Evolutionary conservation across 2,888 invertebrate genomes (phyloP), one percentile per base, ranked within the genome.

Genomic region (Coremacera marginata): DNA sequence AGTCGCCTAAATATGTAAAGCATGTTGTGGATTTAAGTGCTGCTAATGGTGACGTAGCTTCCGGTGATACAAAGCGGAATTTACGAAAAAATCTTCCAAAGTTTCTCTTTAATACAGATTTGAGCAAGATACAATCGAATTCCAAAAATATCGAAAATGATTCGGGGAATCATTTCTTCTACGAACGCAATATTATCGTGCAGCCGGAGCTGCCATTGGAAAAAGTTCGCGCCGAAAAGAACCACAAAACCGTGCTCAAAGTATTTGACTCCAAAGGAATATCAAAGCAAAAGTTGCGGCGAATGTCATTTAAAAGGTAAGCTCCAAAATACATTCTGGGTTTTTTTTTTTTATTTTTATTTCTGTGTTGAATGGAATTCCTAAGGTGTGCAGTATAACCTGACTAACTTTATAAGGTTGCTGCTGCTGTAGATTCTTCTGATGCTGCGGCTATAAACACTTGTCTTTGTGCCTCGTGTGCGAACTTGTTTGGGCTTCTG

Each of bases 101-200:
- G 77, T 84, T 83, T 78, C 77, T 84, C 52, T 83, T 83, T 52
- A 84, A 84, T 76, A 80, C 83, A 67, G 86, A 86, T 79, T 80
- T 82, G 73, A 82, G 81, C 51, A 87, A 87, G 83, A 88, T 87
- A 80, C 87, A 87, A 82, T 87, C 87, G 76, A 85, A 88, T 81
- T 82, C 84, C 57, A 87, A 86, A 82, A 85, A 85, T 82, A 88
- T 87, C 77, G 81, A 82, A 77, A 80, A 84, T 78, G 84, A 86
- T 81, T 82, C 82, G 70, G 82, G 83, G 75, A 82, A 84, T 57
- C 84, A 86, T 83, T 86, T 86, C 81, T 82, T 86, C 80, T 84
- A 84, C 80, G 84, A 84, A 77, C 83, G 83, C 76, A 85, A 86
- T 78, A 85, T 85, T 55, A 83, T 85, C 67, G 84, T 83, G 63